Percentiles rank a stretch among this genome's conserved stretches.
Evolutionary conservation across 2,797 vertebrate species (phyloP).

Genomic region (Gallinago solitaria): DNA sequence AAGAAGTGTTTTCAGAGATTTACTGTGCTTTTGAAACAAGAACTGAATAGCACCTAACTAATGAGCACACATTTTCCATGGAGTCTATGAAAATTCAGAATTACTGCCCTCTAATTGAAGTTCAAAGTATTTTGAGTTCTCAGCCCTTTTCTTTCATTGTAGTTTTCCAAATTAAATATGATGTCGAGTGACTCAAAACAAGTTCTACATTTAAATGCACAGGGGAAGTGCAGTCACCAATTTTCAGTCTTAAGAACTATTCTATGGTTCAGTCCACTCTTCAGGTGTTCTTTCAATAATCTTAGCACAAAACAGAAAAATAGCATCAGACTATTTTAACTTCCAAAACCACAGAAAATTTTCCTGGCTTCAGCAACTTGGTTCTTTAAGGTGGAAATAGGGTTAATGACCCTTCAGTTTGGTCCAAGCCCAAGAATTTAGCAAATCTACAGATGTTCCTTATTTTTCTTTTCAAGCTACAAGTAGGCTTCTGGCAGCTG

Average conservation of each 20-base stretch:
- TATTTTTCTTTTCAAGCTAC: neutral
- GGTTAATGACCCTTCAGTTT: neutral
- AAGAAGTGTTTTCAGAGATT: neutral
- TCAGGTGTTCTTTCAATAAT: neutral
- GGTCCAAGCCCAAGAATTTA: neutral
- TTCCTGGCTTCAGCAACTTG: neutral
- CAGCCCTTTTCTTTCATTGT: neutral
- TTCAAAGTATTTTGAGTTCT: neutral
- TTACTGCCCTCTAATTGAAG: neutral
- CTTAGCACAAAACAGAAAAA: neutral
- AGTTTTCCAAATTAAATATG: neutral
- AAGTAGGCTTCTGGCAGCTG: neutral
- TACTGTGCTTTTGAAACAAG: neutral
- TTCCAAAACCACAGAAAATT: neutral
- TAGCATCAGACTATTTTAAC: neutral
- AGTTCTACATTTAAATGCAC: neutral
- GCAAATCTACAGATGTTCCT: neutral
- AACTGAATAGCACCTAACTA: neutral
- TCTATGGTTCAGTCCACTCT: neutral
- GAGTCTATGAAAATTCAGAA: neutral
- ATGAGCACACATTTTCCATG: accelerated
- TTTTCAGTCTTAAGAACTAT: neutral
- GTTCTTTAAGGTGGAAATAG: neutral
- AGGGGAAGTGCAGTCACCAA: neutral
- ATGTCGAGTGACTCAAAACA: neutral